Evolutionary conservation across 1,140 invertebrate species (phyloP).

Genomic region (Meloidogyne hapla): DNA sequence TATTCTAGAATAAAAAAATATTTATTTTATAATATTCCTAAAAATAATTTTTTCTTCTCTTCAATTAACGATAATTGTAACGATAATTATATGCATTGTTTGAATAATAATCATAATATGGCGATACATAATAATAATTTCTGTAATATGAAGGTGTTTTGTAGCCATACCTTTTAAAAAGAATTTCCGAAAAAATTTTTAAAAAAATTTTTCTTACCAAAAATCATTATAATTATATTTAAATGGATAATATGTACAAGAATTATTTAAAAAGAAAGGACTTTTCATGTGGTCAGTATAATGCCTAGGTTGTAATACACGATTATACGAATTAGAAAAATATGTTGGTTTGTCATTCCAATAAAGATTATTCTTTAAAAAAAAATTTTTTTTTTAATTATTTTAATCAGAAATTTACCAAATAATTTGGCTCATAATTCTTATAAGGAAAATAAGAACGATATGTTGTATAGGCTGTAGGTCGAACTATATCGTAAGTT

Average conservation of each 20-base stretch:
- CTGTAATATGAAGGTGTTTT: constrained; percentile 25
- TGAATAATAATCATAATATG: constrained; percentile 25
- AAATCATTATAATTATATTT: constrained; percentile 21
- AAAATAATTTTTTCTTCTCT: neutral
- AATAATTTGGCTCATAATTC: neutral
- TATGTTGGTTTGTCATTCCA: constrained; percentile 20
- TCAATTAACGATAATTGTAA: constrained; percentile 21
- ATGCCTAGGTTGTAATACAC: constrained; percentile 10
- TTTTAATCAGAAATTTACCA: constrained; percentile 3
- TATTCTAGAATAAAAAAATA: too few species aligned
- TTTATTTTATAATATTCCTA: too few species aligned
- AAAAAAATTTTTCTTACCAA: neutral
- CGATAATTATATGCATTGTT: constrained; percentile 24
- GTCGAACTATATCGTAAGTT: neutral
- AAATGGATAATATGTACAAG: constrained; percentile 13
- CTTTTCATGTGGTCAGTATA: constrained; percentile 6
- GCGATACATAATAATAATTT: constrained; percentile 20
- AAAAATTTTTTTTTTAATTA: neutral
- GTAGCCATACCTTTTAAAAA: constrained; percentile 11
- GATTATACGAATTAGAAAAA: constrained; percentile 12
- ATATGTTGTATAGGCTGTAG: constrained; percentile 11
- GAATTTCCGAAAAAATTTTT: too few species aligned
- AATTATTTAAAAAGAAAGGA: constrained; percentile 20
- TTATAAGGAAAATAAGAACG: constrained; percentile 23
- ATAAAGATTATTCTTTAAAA: constrained; percentile 6